Base-by-base conservation (phyloP, 2,888 invertebrate species). In the Teleiodes luculella region DNA sequence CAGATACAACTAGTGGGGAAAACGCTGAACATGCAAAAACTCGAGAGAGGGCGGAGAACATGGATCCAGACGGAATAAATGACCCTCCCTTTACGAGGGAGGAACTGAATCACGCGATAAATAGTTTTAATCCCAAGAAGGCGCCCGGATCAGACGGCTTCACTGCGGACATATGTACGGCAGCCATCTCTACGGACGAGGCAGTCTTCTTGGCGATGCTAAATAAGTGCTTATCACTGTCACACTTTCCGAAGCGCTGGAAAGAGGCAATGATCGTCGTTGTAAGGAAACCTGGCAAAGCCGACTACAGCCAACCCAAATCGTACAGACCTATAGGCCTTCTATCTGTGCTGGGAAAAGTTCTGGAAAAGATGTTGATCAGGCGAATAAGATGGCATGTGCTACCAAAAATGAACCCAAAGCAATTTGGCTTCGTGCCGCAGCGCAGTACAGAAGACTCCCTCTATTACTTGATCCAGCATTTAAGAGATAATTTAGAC, bases 11-110 rank as follows among this genome's bases (percentile, higher is more conserved):
- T 3, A 4, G 7, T 1, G 20, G 6, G 13, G 45, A 45, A n/a
- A 20, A 18, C n/a, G n/a, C 6, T 3, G 3, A 4, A 3, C 45
- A 45, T 8, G 11, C 10, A 20, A 28, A 20, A 11, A n/a, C 28
- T 10, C 18, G n/a, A 6, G 3, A 2, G n/a, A 7, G 28, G 3
- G 45, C 45, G 1, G 13, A n/a, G 2, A 1, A 1, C 8, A 13
- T 13, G 20, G n/a, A 4, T 4, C 24, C 6, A 7, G 24, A 28
- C 7, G 45, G 28, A 6, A 6, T 6, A 20, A 10, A 53, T 39
- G 61, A 61, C 35, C 62, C 64, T 10, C 57, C 55, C 14, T 64
- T 62, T 48, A 61, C 62, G 0, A 10, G 7, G 5, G 4, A 43
- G 2, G 48, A 36, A 11, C 10, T 35, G 2, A 10, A 20, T 3